phyloP scores from a whole-genome alignment of 2,113 vertebrate genomes.

The Symphodus melops region DNA sequence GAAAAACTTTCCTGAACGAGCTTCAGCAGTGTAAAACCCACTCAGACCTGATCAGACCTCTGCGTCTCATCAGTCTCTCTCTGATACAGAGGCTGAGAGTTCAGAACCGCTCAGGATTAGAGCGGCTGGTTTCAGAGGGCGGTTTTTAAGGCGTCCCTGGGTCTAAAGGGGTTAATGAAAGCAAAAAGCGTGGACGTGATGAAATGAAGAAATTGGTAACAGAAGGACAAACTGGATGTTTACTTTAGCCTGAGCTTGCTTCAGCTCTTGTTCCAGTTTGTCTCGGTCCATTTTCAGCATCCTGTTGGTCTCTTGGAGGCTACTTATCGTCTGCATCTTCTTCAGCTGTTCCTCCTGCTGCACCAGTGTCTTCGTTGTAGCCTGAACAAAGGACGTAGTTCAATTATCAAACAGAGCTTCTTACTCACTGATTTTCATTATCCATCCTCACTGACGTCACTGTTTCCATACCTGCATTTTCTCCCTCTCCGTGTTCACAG shows the following conservation, averaged over 20 bases:
- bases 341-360: slow-evolving; percentile 96
- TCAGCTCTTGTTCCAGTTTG: slow-evolving; percentile 90
- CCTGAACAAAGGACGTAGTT: slow-evolving; percentile 71
- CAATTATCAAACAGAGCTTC: not conserved
- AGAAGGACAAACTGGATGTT: too few relatives aligned
- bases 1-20: not conserved
- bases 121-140: too few relatives aligned
- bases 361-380: slow-evolving; percentile 89
- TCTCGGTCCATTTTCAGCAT: slow-evolving; percentile 91
- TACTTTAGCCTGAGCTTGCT: slow-evolving; percentile 91
- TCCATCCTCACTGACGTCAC: not conserved
- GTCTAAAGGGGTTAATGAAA: too few relatives aligned
- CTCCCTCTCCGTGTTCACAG: slow-evolving; percentile 90
- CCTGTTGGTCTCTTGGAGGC: slow-evolving; percentile 91
- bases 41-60: too few relatives aligned
- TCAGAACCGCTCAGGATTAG: too few relatives aligned
- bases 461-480: slow-evolving; percentile 89
- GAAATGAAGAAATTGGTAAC: too few relatives aligned
- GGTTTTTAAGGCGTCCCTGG: too few relatives aligned
- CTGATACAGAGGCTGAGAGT: too few relatives aligned
- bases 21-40: not conserved
- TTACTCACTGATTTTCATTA: too few relatives aligned
- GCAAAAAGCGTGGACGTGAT: too few relatives aligned
- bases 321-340: slow-evolving; percentile 90
- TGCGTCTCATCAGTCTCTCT: too few relatives aligned